These are phyloP conservation scores for Phoxinus dragarum DNA, from an alignment of 2,797 vertebrate genomes.

Conservation along the genomic window DNA sequence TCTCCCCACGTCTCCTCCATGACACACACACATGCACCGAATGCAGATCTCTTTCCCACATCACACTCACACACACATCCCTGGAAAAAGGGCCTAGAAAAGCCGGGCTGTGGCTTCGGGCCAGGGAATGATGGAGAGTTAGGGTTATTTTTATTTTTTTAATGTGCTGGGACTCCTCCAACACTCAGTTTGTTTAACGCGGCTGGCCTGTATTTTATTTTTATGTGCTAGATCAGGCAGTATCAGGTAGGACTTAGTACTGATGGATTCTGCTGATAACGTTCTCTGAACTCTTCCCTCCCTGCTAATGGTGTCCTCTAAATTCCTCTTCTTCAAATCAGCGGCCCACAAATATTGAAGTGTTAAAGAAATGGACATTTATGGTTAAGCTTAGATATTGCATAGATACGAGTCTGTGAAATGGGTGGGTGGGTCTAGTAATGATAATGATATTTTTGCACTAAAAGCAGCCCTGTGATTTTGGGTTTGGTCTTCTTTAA, in stretches of 20 bases:
- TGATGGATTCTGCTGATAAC: conserved; percentile 55
- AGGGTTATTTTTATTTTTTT: conserved; percentile 57
- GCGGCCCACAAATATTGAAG: conserved; percentile 5
- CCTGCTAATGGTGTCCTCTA: conserved; percentile 47
- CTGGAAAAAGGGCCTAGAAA: conserved; percentile 29
- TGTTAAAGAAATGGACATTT: conserved; percentile 29
- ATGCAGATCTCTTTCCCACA: background rate
- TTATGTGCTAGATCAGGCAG: conserved; percentile 53
- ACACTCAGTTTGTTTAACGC: conserved; percentile 58
- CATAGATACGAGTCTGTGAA: conserved; percentile 4
- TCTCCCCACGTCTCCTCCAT: conserved; percentile 29
- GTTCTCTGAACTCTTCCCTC: conserved; percentile 49
- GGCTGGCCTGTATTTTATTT: conserved; percentile 59
- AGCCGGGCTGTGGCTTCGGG: conserved; percentile 46
- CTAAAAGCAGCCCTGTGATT: background rate
- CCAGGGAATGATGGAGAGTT: conserved; percentile 51
- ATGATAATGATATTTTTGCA: background rate
- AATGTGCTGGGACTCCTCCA: conserved; percentile 56
- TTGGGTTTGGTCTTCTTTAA: background rate
- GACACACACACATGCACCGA: conserved; percentile 22
- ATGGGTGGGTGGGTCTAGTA: background rate
- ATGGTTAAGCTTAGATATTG: background rate
- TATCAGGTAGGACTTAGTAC: conserved; percentile 48
- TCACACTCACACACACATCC: conserved; percentile 12
- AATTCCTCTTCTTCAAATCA: conserved; percentile 34